Base-by-base conservation (phyloP, 1,140 invertebrate species). In the Wiebesia pumilae region DNA sequence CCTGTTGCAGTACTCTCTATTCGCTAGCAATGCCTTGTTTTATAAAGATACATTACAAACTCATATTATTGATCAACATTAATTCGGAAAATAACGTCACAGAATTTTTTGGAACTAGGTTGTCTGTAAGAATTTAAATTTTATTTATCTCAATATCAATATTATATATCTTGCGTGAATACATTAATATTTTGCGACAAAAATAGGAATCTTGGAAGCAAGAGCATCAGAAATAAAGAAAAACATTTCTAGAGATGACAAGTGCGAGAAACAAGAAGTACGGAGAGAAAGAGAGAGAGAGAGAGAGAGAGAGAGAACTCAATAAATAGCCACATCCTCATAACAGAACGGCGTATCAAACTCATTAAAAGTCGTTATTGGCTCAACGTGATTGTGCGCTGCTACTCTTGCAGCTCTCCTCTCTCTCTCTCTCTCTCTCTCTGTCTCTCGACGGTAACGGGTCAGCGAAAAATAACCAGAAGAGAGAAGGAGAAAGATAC, bases 311-410 rank as follows among this genome's bases (percentile, higher is more conserved):
- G 88, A 90, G 90, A 90, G 90, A 88, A 88, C 87, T 89, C 89
- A 89, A 91, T 91, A 91, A 92, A 92, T 91, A 91, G 91, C 88
- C 90, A 92, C 92, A 92, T 92, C 92, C 91, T 92, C 91, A 91
- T 92, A 91, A 92, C 91, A 88, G 89, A 92, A 92, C 89, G 85
- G 91, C 90, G 90, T 92, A 91, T 91, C 89, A 90, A 91, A 90
- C 90, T 92, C 90, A 91, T 92, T 91, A 92, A 89, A 89, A 86
- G 90, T 90, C 88, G 87, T 90, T 90, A 89, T 89, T 88, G 88
- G 88, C 87, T 89, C 88, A 88, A 89, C 81, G 88, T 85, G 86
- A 90, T 90, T 89, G 88, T 86, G 81, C 88, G 86, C 58, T 84
- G 83, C 71, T 83, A 33, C 40, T 27, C 4, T 47, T 38, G 75